Evolutionary conservation across 2,797 vertebrate genomes (phyloP).

Genomic region (Cryptoblepharus egeriae): DNA sequence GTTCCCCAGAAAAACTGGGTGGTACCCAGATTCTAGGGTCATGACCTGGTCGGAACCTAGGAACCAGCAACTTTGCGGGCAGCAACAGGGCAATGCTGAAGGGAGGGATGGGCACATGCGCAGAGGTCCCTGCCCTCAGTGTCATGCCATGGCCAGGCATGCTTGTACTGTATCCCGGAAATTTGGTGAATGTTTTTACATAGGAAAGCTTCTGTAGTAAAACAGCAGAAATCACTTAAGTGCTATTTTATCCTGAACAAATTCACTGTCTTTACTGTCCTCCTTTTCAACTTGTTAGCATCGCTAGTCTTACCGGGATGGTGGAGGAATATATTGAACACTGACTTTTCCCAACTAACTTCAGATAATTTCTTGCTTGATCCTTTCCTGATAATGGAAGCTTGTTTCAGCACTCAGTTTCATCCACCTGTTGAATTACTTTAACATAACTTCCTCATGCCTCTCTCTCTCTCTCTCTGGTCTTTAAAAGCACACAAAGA

Average conservation of each 20-base stretch:
- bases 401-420: neutral
- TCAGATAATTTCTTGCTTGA: neutral
- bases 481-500: neutral
- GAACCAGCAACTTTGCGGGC: no score
- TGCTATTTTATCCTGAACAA: neutral
- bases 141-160: no score
- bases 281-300: conserved; percentile 9
- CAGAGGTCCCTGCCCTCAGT: no score
- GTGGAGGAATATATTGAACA: neutral
- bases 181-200: no score
- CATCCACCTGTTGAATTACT: neutral
- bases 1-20: no score
- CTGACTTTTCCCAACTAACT: neutral
- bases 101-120: no score
- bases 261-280: neutral
- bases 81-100: no score
- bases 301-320: conserved; percentile 7
- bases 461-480: neutral
- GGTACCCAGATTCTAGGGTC: no score
- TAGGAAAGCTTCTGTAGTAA: neutral
- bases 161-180: no score
- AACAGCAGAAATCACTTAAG: neutral
- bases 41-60: no score
- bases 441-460: neutral
- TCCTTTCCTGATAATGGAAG: neutral